Conservation (phyloP, 2,888 invertebrate genomes). For the Lissocephala sabroskyi region DNA sequence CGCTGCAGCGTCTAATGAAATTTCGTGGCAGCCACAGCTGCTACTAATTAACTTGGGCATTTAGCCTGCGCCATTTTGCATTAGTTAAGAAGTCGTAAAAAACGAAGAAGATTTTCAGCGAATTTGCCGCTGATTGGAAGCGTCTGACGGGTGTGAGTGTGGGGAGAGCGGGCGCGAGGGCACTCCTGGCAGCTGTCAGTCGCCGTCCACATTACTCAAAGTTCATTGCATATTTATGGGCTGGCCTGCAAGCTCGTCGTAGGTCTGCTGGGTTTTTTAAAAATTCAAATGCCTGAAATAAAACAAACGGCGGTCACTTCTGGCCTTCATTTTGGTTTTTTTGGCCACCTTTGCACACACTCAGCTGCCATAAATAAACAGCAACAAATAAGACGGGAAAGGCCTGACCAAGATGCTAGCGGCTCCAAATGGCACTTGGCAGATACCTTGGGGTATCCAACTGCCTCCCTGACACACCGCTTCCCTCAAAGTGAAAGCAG, state of each 20-base stretch:
- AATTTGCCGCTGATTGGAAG: constrained; percentile 56
- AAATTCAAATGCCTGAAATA: constrained; percentile 51
- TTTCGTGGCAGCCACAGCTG: constrained; percentile 37
- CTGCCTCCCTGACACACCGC: too few species aligned
- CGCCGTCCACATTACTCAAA: constrained; percentile 19
- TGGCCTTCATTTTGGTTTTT: too few species aligned
- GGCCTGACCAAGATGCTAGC: too few species aligned
- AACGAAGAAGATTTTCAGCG: not conserved
- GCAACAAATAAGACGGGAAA: constrained; percentile 11
- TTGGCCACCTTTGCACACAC: too few species aligned
- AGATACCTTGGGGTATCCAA: too few species aligned
- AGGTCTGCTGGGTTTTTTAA: constrained; percentile 43
- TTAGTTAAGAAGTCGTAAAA: constrained; percentile 56
- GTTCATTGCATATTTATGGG: constrained; percentile 55
- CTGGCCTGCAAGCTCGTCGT: constrained; percentile 23
- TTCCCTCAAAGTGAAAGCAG: not conserved
- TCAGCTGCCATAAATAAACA: constrained; percentile 58
- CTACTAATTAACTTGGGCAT: constrained; percentile 51
- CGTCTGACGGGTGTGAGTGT: not conserved
- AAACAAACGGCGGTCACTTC: too few species aligned
- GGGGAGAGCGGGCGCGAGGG: not conserved
- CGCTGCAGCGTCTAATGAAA: constrained; percentile 29
- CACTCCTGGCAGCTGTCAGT: constrained; percentile 6
- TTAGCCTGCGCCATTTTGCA: constrained; percentile 10
- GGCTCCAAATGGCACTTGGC: too few species aligned